A percentile compares a stretch with the other conserved stretches of the same genome.
Evolutionary conservation across 1,140 invertebrate genomes (phyloP).

Genomic region (Babylonia areolata): DNA sequence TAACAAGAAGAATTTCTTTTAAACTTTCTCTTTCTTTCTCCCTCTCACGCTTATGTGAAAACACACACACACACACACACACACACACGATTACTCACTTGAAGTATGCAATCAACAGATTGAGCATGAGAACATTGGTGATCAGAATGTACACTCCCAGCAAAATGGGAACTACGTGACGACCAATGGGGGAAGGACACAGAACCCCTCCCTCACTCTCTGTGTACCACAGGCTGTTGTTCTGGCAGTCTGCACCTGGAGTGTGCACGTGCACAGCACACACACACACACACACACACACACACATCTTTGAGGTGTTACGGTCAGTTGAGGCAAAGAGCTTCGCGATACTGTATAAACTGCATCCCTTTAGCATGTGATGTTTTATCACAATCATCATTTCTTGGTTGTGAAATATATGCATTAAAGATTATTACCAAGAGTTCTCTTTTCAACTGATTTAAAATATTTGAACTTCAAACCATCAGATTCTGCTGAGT

Average conservation of each 20-base stretch:
- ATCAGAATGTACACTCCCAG: constrained; percentile 68
- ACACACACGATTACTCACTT: constrained; percentile 52
- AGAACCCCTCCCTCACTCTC: constrained; percentile 30
- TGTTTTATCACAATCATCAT: too few relatives aligned
- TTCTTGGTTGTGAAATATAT: too few relatives aligned
- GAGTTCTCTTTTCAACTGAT: too few relatives aligned
- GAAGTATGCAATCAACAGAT: constrained; percentile 73
- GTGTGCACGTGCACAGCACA: not conserved
- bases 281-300: too few relatives aligned
- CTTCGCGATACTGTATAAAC: too few relatives aligned
- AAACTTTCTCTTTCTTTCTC: not conserved
- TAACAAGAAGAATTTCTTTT: not conserved
- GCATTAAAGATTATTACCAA: too few relatives aligned
- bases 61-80: constrained; percentile 11
- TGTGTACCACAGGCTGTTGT: constrained; percentile 2
- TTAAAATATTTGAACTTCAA: too few relatives aligned
- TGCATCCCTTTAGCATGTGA: too few relatives aligned
- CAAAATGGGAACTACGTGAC: constrained; percentile 56
- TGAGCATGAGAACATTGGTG: constrained; percentile 69
- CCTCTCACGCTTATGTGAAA: not conserved
- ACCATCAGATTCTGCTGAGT: too few relatives aligned
- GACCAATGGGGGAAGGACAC: constrained; percentile 53
- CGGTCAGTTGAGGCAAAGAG: too few relatives aligned
- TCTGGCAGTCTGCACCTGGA: not conserved
- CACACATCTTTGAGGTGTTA: too few relatives aligned